Evolutionary conservation across 2,797 vertebrate species (phyloP).

Genomic region (Coendou prehensilis): DNA sequence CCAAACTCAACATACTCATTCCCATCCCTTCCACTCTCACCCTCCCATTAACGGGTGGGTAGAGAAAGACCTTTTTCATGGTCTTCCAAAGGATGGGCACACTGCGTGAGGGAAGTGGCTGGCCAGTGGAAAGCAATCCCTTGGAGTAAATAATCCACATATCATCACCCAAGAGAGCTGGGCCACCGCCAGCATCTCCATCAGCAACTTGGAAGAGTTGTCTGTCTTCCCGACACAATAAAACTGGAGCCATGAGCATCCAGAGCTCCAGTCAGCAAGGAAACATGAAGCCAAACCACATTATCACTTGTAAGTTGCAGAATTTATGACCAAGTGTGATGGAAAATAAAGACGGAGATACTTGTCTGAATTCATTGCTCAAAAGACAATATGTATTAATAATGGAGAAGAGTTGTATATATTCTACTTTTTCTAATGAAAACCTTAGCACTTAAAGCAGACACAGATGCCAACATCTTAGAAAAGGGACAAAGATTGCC

Average conservation of each 20-base stretch:
- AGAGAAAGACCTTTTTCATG: conserved; percentile 28
- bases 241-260: conserved; percentile 80
- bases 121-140: conserved; percentile 67
- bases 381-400: conserved; percentile 87
- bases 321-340: conserved; percentile 84
- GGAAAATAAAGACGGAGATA: conserved; percentile 82
- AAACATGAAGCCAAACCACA: conserved; percentile 78
- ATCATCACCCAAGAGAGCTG: conserved; percentile 76
- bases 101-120: conserved; percentile 23
- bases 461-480: conserved; percentile 77
- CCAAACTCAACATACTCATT: background rate
- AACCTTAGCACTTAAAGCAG: conserved; percentile 80
- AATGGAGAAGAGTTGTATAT: conserved; percentile 78
- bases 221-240: conserved; percentile 81
- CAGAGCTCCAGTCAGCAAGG: conserved; percentile 76
- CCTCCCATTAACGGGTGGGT: background rate
- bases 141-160: conserved; percentile 68
- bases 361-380: conserved; percentile 87
- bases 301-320: conserved; percentile 82
- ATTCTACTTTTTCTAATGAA: conserved; percentile 83
- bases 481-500: conserved; percentile 44
- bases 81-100: conserved; percentile 63
- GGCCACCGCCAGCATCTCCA: conserved; percentile 77
- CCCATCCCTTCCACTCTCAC: no score
- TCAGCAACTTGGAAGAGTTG: conserved; percentile 75